Conservation (phyloP, 2,797 vertebrate genomes). For the Syngnathus acus region DNA sequence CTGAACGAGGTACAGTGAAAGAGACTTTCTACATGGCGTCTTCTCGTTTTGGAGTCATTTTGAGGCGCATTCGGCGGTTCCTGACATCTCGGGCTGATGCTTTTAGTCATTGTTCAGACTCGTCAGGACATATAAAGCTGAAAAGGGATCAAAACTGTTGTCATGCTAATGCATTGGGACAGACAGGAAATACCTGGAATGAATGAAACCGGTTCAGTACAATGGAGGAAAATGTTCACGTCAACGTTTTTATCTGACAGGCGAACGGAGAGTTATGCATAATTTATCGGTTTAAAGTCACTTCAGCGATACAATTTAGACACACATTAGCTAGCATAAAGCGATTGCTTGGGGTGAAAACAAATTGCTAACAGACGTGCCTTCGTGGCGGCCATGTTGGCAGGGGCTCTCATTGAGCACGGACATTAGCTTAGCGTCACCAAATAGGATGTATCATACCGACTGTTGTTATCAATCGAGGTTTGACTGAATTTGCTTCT, state of each 20-base stretch:
- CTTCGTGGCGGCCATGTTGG: no score
- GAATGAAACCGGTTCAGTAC: not conserved
- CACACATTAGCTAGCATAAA: not conserved
- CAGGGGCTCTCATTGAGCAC: no score
- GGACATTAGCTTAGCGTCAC: no score
- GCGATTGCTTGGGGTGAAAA: not conserved
- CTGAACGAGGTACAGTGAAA: not conserved
- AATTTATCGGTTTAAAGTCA: not conserved
- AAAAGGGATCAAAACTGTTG: not conserved
- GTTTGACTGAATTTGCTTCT: not conserved
- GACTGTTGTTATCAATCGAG: no score
- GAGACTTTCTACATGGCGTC: no score
- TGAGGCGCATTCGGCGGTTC: conserved; percentile 2
- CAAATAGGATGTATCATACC: no score
- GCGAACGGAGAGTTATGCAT: not conserved
- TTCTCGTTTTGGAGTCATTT: no score
- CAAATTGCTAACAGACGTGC: not conserved
- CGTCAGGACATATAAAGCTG: not conserved
- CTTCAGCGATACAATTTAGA: not conserved
- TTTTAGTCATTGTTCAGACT: not conserved
- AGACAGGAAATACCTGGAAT: conserved; percentile 1
- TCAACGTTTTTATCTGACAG: not conserved
- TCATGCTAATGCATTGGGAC: not conserved
- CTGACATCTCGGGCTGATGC: conserved; percentile 31
- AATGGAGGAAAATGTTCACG: not conserved